A percentile compares a stretch with the other conserved stretches of the same genome.
Conservation (phyloP, 2,888 invertebrate genomes). For the Philereme vetulata region DNA sequence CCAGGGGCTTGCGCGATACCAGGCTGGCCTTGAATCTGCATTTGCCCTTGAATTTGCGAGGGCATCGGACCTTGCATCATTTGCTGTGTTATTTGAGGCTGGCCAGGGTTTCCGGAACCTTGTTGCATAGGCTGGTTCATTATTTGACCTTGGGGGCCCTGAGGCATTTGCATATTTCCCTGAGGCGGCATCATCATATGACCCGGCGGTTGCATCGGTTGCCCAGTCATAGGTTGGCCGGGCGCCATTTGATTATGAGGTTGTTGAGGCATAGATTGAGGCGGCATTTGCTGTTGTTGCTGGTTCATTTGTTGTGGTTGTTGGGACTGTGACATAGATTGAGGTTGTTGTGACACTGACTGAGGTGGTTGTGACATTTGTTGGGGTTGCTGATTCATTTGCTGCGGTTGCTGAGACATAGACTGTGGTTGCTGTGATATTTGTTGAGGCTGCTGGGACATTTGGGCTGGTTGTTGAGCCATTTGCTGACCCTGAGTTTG, state of each 20-base stretch:
- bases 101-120: slow-evolving; percentile 35
- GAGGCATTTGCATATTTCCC: slow-evolving; percentile 43
- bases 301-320: slow-evolving; percentile 25
- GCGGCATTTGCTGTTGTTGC: slow-evolving; percentile 43
- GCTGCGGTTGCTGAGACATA: slow-evolving; percentile 9
- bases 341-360: not conserved
- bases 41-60: slow-evolving; percentile 42
- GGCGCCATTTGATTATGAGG: slow-evolving; percentile 40
- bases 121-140: slow-evolving; percentile 40
- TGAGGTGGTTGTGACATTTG: slow-evolving; percentile 9
- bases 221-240: slow-evolving; percentile 58
- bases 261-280: slow-evolving; percentile 32
- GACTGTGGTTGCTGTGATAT: slow-evolving; percentile 25
- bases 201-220: slow-evolving; percentile 48
- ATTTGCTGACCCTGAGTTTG: slow-evolving; percentile 49
- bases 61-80: slow-evolving; percentile 42
- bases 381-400: slow-evolving; percentile 6
- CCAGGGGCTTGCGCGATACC: slow-evolving; percentile 32
- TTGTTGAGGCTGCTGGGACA: slow-evolving; percentile 46
- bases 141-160: slow-evolving; percentile 43
- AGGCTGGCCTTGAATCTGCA: slow-evolving; percentile 26
- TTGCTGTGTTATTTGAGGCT: slow-evolving; percentile 24
- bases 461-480: slow-evolving; percentile 30
- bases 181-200: slow-evolving; percentile 49
- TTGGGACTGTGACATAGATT: slow-evolving; percentile 31